These are phyloP conservation scores for Pseudomyrmex pallidus DNA, from an alignment of 1,140 invertebrate species.

Conservation along the genomic window DNA sequence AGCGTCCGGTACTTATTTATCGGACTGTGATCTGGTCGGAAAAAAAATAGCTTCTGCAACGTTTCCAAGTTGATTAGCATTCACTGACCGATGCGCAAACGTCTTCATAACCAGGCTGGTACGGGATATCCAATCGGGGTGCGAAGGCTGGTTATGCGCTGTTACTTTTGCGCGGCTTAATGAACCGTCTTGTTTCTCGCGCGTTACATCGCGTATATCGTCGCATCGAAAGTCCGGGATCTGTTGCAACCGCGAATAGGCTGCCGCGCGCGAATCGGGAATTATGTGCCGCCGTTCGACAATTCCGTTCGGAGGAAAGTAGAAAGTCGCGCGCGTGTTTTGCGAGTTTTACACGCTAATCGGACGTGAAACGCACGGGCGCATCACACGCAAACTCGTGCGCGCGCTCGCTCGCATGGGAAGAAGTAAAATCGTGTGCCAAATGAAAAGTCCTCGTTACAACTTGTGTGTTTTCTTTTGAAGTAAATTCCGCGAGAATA, in stretches of 20 bases:
- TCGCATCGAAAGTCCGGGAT: constrained; percentile 23
- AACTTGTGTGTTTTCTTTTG: background rate
- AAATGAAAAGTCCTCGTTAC: constrained; percentile 42
- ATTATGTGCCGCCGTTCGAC: constrained; percentile 41
- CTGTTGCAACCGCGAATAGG: background rate
- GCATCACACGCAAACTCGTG: constrained; percentile 27
- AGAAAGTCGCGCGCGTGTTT: constrained; percentile 68
- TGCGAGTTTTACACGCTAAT: constrained; percentile 69
- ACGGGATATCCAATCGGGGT: background rate
- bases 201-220: constrained; percentile 17
- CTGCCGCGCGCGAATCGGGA: constrained; percentile 10
- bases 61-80: too few species aligned
- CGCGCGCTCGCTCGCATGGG: background rate
- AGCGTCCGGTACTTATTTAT: background rate
- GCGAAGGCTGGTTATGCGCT: constrained; percentile 1
- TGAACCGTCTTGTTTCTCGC: constrained; percentile 8
- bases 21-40: too few species aligned
- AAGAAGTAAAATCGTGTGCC: constrained; percentile 41
- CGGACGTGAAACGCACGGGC: constrained; percentile 68
- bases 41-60: background rate
- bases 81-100: background rate
- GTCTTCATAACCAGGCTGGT: constrained; percentile 6
- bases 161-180: constrained; percentile 24
- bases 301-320: constrained; percentile 65
- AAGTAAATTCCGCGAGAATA: background rate